Evolutionary conservation across 2,797 vertebrate species (phyloP), one percentile per base, ranked within the genome.

Genomic region (Melanotaenia maccullochi): DNA sequence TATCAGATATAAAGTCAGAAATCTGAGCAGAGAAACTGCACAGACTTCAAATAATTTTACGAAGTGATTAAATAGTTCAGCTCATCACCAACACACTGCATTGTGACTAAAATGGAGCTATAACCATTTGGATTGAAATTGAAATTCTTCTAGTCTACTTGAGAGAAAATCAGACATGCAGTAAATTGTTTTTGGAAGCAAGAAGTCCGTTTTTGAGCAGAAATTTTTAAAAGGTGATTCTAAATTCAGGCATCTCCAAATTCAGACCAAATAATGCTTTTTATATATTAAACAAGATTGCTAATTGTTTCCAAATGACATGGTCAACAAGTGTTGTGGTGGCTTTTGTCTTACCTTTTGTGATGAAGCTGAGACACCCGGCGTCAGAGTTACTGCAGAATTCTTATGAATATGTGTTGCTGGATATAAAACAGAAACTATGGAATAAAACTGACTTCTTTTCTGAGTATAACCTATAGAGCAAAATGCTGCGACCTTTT

Each of bases 321-420:
- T 47, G 42, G 5, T 44, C 42, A 42, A 18, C 16, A 20, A 6
- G 16, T 44, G 5, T 4, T 14, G 38, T 40, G 11, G 38, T 40
- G 40, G 4, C 7, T 47, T 47, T 8, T 47, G 3, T 22, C 81
- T 82, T 81, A 89, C 85, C 85, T 82, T 79, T 40, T 9, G 44
- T 25, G 40, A 55, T 12, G 60, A 58, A 49, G 71, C 1, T 2
- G 52, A 67, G 32, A 30, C 1, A 3, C 56, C 11, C 30, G 3
- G 55, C 16, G 16, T 44, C 38, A 40, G 38, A 40, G 38, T 16
- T 30, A 56, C 7, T 0, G 3, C 1, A 25, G 36, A 36, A 8
- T 35, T 56, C 30, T 49, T n/a, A 22, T 12, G 7, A 16, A 30
- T 13, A 3, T 11, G 38, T 1, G 13, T 25, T 42, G 28, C 22